phyloP scores from a whole-genome alignment of 2,113 vertebrate genomes.

The Struthio camelus region DNA sequence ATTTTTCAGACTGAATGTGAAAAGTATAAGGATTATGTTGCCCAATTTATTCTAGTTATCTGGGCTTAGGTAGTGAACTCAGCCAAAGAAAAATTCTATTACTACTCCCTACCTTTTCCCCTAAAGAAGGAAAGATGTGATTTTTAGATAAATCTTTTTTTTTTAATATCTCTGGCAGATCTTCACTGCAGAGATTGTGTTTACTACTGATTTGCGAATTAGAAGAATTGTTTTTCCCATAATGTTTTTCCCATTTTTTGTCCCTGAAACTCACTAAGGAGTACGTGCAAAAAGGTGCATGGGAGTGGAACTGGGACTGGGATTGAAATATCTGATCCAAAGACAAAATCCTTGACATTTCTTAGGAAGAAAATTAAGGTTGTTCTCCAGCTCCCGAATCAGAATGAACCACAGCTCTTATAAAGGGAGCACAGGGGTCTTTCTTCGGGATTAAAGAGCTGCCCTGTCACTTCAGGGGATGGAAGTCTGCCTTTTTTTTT shows the following conservation, averaged over 20 bases:
- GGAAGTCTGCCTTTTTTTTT: neutral
- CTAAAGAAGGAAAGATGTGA: neutral
- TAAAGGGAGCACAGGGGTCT: neutral
- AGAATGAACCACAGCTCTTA: neutral
- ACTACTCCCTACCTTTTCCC: neutral
- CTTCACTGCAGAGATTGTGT: too few relatives aligned
- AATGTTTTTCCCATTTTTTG: too few relatives aligned
- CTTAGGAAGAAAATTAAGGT: neutral
- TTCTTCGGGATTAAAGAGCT: neutral
- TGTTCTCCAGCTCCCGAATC: neutral
- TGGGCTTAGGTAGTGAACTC: neutral
- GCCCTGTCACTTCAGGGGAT: neutral
- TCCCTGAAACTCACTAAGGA: neutral
- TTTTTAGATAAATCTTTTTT: neutral
- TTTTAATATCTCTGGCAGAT: neutral
- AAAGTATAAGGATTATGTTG: neutral
- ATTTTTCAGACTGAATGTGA: neutral
- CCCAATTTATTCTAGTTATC: neutral
- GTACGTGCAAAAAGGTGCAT: neutral
- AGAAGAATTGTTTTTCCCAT: neutral
- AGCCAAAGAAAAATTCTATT: neutral
- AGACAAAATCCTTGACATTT: neutral
- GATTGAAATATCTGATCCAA: neutral
- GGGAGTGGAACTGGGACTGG: neutral
- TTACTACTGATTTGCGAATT: too few relatives aligned